A percentile compares a stretch with the other conserved stretches of the same genome.
Evolutionary conservation across 1,140 invertebrate genomes (phyloP).

Genomic region (Tetramorium alpestre): DNA sequence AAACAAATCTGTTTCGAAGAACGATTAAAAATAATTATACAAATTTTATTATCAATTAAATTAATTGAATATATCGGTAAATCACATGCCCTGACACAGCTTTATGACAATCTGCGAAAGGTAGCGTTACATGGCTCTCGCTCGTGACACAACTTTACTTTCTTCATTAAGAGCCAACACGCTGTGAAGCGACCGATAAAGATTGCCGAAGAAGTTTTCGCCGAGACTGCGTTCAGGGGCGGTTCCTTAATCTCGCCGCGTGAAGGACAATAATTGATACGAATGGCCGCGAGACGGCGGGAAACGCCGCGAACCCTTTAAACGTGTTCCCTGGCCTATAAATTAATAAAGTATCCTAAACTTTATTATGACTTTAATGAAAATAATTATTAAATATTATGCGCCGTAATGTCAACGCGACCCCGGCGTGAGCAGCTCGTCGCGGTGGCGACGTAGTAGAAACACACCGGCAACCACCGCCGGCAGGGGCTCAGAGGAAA

Average conservation of each 20-base stretch:
- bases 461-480: constrained; percentile 59
- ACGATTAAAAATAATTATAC: neutral
- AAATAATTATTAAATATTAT: constrained; percentile 87
- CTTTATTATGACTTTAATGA: constrained; percentile 86
- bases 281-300: constrained; percentile 78
- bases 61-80: neutral
- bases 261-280: constrained; percentile 84
- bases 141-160: constrained; percentile 39
- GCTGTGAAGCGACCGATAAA: constrained; percentile 72
- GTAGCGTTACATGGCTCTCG: neutral
- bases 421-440: constrained; percentile 68
- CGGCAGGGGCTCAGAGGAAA: constrained; percentile 75
- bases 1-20: neutral
- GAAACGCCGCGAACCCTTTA: constrained; percentile 80
- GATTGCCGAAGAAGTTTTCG: constrained; percentile 69
- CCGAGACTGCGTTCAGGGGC: constrained; percentile 31
- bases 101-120: neutral
- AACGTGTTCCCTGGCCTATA: constrained; percentile 83
- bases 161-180: constrained; percentile 39
- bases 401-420: constrained; percentile 83
- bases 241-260: constrained; percentile 79
- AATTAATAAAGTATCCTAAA: constrained; percentile 86
- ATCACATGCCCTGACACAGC: neutral
- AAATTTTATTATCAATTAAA: neutral
- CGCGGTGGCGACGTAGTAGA: constrained; percentile 60